Evolutionary conservation across 2,888 invertebrate genomes (phyloP).

Genomic region (Pogonocherus hispidulus): DNA sequence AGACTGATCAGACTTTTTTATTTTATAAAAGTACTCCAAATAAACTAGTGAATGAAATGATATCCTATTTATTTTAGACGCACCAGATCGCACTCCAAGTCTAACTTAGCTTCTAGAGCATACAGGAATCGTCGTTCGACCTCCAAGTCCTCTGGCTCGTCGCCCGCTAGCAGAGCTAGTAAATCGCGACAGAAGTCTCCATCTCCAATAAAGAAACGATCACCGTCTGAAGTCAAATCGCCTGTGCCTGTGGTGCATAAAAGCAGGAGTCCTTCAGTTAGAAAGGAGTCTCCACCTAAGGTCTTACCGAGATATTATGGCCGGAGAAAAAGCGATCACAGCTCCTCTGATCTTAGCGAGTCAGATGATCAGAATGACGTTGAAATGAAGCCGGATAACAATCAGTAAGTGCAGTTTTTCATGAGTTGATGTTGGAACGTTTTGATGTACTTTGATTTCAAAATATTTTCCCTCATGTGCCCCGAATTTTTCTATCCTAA

Average conservation of each 20-base stretch:
- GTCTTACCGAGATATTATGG: constrained; percentile 73
- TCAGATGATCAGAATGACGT: constrained; percentile 59
- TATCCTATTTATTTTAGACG: constrained; percentile 31
- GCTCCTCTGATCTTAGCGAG: constrained; percentile 67
- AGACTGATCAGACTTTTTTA: no score
- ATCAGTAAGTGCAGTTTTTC: constrained; percentile 45
- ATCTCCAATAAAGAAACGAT: neutral
- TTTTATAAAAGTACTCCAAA: neutral
- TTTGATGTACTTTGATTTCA: neutral
- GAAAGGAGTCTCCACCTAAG: constrained; percentile 55
- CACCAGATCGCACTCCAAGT: constrained; percentile 26
- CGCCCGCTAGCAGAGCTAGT: constrained; percentile 2
- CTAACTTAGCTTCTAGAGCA: constrained; percentile 5
- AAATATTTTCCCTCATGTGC: no score
- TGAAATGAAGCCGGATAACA: constrained; percentile 50
- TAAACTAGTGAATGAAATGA: constrained; percentile 27
- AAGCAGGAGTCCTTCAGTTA: constrained; percentile 17
- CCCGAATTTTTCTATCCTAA: no score
- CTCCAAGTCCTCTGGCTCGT: constrained; percentile 35
- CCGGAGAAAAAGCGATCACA: constrained; percentile 71
- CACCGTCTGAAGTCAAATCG: constrained; percentile 6
- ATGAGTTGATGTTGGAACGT: neutral
- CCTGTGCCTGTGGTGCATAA: constrained; percentile 11
- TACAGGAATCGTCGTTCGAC: constrained; percentile 31
- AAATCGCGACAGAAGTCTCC: constrained; percentile 5